phyloP scores from a whole-genome alignment of 2,797 vertebrate species.

The Bradypodion pumilum region DNA sequence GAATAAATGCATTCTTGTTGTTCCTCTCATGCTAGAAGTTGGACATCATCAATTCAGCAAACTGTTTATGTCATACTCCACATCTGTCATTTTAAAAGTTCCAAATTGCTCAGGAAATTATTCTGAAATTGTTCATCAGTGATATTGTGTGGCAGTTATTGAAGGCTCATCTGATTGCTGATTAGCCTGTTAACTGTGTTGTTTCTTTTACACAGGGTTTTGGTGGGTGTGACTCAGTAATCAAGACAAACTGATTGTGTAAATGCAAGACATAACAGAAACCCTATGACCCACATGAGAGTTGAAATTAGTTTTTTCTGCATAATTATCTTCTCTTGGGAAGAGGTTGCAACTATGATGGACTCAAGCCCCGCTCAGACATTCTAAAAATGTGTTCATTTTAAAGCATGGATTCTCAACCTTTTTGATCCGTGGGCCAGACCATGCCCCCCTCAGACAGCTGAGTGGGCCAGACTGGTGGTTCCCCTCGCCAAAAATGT shows the following conservation, averaged over 20 bases:
- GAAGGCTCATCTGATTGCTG: neutral
- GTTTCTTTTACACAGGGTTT: neutral
- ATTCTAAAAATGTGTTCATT: too few species aligned
- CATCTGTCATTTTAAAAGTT: conserved; percentile 19
- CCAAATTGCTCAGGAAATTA: conserved; percentile 17
- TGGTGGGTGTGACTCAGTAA: neutral
- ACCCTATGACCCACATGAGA: neutral
- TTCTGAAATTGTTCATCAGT: conserved; percentile 4
- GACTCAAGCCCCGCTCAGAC: neutral
- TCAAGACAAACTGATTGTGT: neutral
- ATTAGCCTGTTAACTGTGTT: conserved; percentile 12
- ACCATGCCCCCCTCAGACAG: too few species aligned
- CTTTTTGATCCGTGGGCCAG: too few species aligned
- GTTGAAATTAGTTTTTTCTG: neutral
- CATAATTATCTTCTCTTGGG: neutral
- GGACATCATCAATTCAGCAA: neutral
- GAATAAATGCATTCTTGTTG: too few species aligned
- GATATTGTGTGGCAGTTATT: conserved; percentile 15
- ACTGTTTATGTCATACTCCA: neutral
- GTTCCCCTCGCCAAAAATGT: too few species aligned
- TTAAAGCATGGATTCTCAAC: too few species aligned
- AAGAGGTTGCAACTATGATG: neutral
- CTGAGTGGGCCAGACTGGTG: too few species aligned
- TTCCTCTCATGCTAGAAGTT: too few species aligned
- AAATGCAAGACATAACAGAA: neutral